Conservation (phyloP, 2,797 vertebrate genomes). For the Choloepus didactylus region DNA sequence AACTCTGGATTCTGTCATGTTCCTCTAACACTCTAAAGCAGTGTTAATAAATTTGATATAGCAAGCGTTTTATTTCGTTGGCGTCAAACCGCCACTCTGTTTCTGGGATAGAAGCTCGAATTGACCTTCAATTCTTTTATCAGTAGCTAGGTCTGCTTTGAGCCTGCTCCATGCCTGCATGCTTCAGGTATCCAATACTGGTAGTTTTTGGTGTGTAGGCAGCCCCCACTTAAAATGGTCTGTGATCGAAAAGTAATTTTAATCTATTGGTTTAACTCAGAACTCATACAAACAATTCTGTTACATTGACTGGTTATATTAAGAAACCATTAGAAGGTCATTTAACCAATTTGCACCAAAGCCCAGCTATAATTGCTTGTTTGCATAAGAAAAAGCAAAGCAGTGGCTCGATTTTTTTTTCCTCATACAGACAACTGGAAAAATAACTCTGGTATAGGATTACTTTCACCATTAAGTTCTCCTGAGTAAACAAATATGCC, state of each 20-base stretch:
- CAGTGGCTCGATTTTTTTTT: not conserved
- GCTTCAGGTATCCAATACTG: not conserved
- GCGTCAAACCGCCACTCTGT: not conserved
- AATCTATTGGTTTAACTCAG: not conserved
- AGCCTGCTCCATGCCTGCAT: not conserved
- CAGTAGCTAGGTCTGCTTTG: not conserved
- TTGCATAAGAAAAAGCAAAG: conserved; percentile 1
- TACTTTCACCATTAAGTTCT: not conserved
- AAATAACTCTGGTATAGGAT: not conserved
- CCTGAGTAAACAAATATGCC: not conserved
- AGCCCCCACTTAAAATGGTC: not conserved
- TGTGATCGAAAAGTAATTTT: not conserved
- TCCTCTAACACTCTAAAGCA: not conserved
- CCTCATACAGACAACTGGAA: not conserved
- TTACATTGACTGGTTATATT: conserved; percentile 19
- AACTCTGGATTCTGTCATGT: not conserved
- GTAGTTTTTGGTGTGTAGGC: not conserved
- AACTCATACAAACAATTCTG: conserved; percentile 42
- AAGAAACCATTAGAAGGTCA: conserved; percentile 6
- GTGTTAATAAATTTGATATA: not conserved
- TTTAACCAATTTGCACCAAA: not conserved
- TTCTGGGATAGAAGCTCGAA: not conserved
- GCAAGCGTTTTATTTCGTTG: not conserved
- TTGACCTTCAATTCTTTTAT: not conserved
- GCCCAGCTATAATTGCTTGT: not conserved